A percentile compares a stretch with the other conserved stretches of the same genome.
Evolutionary conservation across 2,888 invertebrate genomes (phyloP).

Genomic region (Monoplex corrugatus): DNA sequence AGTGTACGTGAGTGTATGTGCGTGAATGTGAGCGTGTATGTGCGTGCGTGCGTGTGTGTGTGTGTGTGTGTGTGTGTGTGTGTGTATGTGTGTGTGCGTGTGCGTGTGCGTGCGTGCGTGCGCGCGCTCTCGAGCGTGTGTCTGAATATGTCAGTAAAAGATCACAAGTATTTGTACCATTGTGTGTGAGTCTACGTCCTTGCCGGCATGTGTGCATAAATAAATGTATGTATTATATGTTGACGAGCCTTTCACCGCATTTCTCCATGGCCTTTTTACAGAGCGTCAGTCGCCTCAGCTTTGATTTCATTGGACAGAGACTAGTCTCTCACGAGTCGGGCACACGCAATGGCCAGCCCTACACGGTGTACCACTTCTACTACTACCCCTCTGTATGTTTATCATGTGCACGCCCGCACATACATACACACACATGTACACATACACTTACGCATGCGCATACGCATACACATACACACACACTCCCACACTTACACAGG

Average conservation of each 20-base stretch:
- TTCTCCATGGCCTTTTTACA: background rate
- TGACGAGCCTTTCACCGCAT: too few relatives aligned
- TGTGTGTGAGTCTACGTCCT: too few relatives aligned
- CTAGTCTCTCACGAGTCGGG: constrained; percentile 38
- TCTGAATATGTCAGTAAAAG: background rate
- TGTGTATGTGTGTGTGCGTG: background rate
- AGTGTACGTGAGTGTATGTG: background rate
- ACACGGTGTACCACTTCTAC: constrained; percentile 36
- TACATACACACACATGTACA: background rate
- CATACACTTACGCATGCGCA: background rate
- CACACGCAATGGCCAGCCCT: constrained; percentile 12
- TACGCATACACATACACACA: background rate
- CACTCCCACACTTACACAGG: background rate
- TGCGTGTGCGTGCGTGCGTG: too few relatives aligned
- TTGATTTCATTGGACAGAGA: constrained; percentile 42
- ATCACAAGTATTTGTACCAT: too few relatives aligned
- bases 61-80: constrained; percentile 28
- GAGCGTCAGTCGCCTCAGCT: constrained; percentile 31
- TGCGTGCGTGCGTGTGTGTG: constrained; percentile 17
- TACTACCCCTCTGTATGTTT: constrained; percentile 41
- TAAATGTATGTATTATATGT: background rate
- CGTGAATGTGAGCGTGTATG: constrained; percentile 7
- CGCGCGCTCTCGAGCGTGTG: too few relatives aligned
- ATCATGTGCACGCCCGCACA: too few relatives aligned
- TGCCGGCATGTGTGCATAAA: too few relatives aligned